Evolutionary conservation across 2,113 vertebrate species (phyloP).

Genomic region (Stegastes partitus): DNA sequence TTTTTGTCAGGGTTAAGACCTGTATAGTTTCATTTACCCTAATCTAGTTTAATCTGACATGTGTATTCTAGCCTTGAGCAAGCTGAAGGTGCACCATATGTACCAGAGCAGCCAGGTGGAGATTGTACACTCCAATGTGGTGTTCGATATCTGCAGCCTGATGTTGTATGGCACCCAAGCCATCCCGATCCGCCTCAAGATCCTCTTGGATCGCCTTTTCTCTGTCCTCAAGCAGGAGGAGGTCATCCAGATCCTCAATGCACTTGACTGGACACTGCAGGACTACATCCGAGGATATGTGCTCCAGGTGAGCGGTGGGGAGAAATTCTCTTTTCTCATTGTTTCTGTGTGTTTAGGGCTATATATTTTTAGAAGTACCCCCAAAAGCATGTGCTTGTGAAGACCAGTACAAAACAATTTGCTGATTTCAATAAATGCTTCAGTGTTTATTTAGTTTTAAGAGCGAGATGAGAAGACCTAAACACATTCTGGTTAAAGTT

Average conservation of each 20-base stretch:
- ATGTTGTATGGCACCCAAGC: constrained; percentile 98
- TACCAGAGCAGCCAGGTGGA: constrained; percentile 96
- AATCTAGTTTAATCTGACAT: constrained; percentile 24
- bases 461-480: too few relatives aligned
- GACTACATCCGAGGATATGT: constrained; percentile 98
- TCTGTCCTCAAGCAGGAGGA: constrained; percentile 97
- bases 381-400: too few relatives aligned
- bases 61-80: constrained; percentile 91
- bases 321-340: neutral
- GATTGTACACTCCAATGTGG: constrained; percentile 97
- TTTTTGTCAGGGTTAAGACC: neutral
- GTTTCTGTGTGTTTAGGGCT: neutral
- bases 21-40: neutral
- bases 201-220: constrained; percentile 97
- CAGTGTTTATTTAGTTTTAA: too few relatives aligned
- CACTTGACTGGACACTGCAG: constrained; percentile 97
- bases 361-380: neutral
- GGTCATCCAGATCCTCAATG: constrained; percentile 95
- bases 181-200: constrained; percentile 96
- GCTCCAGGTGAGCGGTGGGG: constrained; percentile 87
- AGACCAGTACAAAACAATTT: neutral
- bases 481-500: too few relatives aligned
- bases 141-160: constrained; percentile 98
- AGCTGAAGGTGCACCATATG: constrained; percentile 92
- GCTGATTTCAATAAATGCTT: neutral